Evolutionary conservation across 1,140 invertebrate species (phyloP), one percentile per base, ranked within the genome.

Genomic region (Pemphigus obesinymphae): DNA sequence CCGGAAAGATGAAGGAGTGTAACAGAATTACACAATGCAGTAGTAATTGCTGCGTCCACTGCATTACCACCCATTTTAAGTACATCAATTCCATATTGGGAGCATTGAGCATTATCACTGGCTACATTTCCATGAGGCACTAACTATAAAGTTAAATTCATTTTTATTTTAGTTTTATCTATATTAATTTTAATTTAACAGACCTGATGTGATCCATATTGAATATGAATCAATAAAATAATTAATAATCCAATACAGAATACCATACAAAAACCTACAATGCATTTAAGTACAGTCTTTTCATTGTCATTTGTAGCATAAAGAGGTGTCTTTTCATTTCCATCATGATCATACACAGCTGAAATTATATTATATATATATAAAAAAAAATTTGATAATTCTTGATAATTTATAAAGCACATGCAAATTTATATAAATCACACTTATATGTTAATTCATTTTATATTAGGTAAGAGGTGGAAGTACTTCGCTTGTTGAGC

Each of bases 121-220:
- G 92, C 91, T 70, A 95, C 92, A 84, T 91, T 92, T 55, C 93
- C 93, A 89, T 94, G 92, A 15, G 90, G 89, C 76, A 89, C 89
- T 83, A 93, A 88, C 92, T 93, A 31, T 0, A 84, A 84, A 82
- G 73, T 78, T 84, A 81, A 84, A 26, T 82, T 55, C 3, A 17
- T 17, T 29, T 53, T 66, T 31, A 50, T 73, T 82, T 29, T 11
- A 10, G 17, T 3, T 53, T 29, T 55, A 23, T 5, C 13, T 58
- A 40, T 0, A 76, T 40, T 26, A n/a, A 55, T 58, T 55, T 58
- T 15, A 75, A 23, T 37, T 48, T 10, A 48, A 15, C 13, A 78
- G 31, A 80, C 76, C 23, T 80, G 76, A 80, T 80, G 40, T 63
- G 76, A 43, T 37, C 76, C 76, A 63, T 58, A 58, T 45, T 80